These are phyloP conservation scores for Mythimna ferrago DNA, from an alignment of 2,888 invertebrate species.

Conservation along the genomic window DNA sequence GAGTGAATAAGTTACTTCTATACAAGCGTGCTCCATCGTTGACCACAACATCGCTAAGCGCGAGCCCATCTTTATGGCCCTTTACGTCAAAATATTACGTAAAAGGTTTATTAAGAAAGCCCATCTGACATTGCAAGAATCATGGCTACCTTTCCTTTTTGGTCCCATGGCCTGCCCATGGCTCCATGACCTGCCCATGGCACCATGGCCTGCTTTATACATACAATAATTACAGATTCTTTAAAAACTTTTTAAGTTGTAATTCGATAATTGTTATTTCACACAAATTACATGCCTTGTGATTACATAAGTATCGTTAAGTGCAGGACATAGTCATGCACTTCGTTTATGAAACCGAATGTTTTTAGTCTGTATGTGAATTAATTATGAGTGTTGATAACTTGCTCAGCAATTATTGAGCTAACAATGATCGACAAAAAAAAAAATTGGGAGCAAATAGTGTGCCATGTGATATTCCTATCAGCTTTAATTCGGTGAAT, in stretches of 20 bases:
- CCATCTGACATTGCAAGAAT: slow-evolving; percentile 1
- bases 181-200: background rate
- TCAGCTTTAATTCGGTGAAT: no score
- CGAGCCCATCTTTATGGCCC: no score
- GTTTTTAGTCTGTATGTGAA: no score
- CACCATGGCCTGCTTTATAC: background rate
- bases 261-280: slow-evolving; percentile 13
- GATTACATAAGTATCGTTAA: slow-evolving; percentile 8
- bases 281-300: background rate
- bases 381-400: background rate
- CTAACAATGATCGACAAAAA: background rate
- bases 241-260: background rate
- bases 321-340: no score
- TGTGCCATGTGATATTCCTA: no score
- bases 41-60: no score
- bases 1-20: no score
- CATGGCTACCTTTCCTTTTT: background rate
- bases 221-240: slow-evolving; percentile 11
- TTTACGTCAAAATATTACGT: no score
- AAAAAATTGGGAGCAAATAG: background rate
- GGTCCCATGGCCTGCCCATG: background rate
- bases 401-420: background rate
- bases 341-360: no score
- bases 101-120: background rate
- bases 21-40: no score